Evolutionary conservation across 2,888 invertebrate genomes (phyloP).

Genomic region (Andrena minutula): DNA sequence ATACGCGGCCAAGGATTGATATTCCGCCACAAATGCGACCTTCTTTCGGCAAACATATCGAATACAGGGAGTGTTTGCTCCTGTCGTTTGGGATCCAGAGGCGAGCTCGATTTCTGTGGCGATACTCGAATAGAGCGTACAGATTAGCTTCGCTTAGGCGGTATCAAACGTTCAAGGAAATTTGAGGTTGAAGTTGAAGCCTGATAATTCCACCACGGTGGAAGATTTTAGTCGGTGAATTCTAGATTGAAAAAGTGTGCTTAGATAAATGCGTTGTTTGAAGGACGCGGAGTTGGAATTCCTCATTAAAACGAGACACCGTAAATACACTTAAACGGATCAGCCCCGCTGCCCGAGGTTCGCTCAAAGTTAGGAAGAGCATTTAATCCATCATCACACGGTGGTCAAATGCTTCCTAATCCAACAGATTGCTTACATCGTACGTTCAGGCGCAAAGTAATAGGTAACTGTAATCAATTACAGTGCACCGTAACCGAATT

Average conservation of each 20-base stretch:
- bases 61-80: no score
- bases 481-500: not conserved
- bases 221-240: no score
- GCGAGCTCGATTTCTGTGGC: no score
- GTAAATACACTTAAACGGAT: slow-evolving; percentile 20
- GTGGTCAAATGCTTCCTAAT: slow-evolving; percentile 34
- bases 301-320: slow-evolving; percentile 11
- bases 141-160: no score
- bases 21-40: not conserved
- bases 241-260: not conserved
- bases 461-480: slow-evolving; percentile 31
- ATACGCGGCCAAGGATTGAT: not conserved
- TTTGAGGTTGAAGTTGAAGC: no score
- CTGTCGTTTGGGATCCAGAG: no score
- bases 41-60: no score
- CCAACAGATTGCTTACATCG: slow-evolving; percentile 15
- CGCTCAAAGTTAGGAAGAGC: not conserved
- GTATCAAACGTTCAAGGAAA: no score
- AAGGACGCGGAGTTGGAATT: not conserved
- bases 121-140: no score
- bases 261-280: not conserved
- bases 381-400: slow-evolving; percentile 24
- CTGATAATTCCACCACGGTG: no score
- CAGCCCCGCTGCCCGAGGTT: not conserved
- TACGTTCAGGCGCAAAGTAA: slow-evolving; percentile 28